Conservation (phyloP, 2,797 vertebrate species). For the Glyptemys insculpta region DNA sequence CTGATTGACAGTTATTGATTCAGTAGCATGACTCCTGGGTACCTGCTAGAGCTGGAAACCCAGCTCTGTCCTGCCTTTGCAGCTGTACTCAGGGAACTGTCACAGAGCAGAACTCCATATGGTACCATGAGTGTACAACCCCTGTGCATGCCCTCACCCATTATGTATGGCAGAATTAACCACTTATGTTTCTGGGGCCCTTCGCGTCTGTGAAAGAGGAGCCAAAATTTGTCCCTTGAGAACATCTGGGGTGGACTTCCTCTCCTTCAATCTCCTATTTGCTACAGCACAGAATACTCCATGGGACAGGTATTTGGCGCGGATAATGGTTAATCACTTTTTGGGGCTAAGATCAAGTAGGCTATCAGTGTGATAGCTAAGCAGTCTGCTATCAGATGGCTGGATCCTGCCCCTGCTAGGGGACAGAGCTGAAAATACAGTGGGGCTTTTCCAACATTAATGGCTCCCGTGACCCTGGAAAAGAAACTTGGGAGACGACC, state of each 20-base stretch:
- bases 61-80: not conserved
- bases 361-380: not conserved
- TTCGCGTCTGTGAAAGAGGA: not conserved
- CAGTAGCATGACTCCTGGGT: not conserved
- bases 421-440: not conserved
- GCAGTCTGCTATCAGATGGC: not conserved
- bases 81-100: not conserved
- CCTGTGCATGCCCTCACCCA: not conserved
- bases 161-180: not conserved
- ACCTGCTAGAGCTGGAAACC: not conserved
- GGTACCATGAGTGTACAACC: not conserved
- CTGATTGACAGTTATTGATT: not conserved
- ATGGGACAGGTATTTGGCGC: not conserved
- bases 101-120: not conserved
- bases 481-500: slow-evolving; percentile 38
- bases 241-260: not conserved
- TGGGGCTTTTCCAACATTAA: slow-evolving; percentile 4
- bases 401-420: not conserved
- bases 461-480: slow-evolving; percentile 44
- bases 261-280: not conserved
- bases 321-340: not conserved
- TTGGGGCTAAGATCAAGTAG: not conserved
- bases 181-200: not conserved
- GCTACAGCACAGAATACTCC: not conserved
- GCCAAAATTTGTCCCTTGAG: not conserved